Percentiles rank a stretch among this genome's conserved stretches.
Evolutionary conservation across 1,140 invertebrate genomes (phyloP).

Genomic region (Caenorhabditis elegans): DNA sequence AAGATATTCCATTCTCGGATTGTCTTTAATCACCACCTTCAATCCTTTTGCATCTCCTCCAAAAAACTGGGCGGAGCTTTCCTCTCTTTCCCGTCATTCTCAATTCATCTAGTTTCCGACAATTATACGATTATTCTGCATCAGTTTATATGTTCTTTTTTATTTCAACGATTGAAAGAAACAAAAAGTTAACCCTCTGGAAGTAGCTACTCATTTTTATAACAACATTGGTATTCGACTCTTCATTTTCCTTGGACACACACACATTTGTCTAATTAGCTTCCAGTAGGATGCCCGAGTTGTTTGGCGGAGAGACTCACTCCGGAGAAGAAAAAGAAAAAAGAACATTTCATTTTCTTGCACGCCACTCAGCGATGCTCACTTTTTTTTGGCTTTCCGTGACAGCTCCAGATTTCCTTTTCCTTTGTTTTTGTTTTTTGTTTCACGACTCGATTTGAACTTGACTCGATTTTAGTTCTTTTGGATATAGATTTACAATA

Average conservation of each 20-base stretch:
- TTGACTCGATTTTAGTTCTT: neutral
- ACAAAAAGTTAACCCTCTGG: too few species aligned
- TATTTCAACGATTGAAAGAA: neutral
- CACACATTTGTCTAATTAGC: conserved; percentile 30
- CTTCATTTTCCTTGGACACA: neutral
- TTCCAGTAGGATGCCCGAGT: conserved; percentile 11
- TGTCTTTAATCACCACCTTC: too few species aligned
- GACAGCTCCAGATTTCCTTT: neutral
- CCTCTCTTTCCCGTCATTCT: neutral
- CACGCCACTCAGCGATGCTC: conserved; percentile 15
- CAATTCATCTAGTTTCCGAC: conserved; percentile 22
- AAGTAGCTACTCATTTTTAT: too few species aligned
- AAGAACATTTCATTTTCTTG: conserved; percentile 26
- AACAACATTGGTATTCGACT: conserved; percentile 19
- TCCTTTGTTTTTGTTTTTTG: neutral
- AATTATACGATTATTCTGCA: conserved; percentile 33
- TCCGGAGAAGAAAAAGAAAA: neutral
- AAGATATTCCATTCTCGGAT: too few species aligned
- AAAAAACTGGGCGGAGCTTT: neutral
- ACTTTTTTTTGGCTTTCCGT: neutral
- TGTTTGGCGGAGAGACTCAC: neutral
- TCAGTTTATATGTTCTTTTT: conserved; percentile 20
- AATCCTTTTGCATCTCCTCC: neutral
- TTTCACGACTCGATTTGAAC: neutral
- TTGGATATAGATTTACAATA: too few species aligned